phyloP scores from a whole-genome alignment of 2,797 vertebrate species.

The Centroberyx gerrardi region DNA sequence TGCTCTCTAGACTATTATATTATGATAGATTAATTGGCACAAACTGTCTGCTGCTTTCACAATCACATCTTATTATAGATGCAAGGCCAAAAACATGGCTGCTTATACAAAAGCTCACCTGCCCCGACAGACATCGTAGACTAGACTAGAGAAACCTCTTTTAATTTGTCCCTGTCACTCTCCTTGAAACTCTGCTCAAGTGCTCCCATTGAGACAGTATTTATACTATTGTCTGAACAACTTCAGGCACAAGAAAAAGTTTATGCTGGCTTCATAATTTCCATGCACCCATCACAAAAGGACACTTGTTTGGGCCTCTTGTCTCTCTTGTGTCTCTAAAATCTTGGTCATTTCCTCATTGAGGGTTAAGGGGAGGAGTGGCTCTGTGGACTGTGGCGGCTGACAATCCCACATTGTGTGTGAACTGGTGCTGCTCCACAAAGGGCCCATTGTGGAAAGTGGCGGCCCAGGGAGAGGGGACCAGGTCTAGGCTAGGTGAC shows the following conservation, averaged over 20 bases:
- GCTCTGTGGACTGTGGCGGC: conserved; percentile 71
- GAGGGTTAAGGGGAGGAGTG: conserved; percentile 75
- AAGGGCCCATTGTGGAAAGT: conserved; percentile 81
- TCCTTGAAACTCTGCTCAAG: conserved; percentile 41
- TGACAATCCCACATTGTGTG: conserved; percentile 81
- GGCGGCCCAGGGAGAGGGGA: conserved; percentile 72
- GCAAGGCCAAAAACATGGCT: conserved; percentile 1
- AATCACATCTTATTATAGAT: conserved; percentile 2
- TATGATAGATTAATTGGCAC: neutral
- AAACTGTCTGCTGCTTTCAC: conserved; percentile 13
- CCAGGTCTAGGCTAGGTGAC: conserved; percentile 76
- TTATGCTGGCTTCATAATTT: conserved; percentile 75
- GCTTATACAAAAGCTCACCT: conserved; percentile 15
- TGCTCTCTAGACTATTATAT: neutral
- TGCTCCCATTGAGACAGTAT: conserved; percentile 60
- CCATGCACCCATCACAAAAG: conserved; percentile 72
- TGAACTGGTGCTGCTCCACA: conserved; percentile 77
- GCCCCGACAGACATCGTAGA: conserved; percentile 22
- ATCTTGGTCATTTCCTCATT: conserved; percentile 71
- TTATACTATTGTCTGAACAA: conserved; percentile 62
- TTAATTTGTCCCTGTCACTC: conserved; percentile 50
- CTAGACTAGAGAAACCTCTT: conserved; percentile 36
- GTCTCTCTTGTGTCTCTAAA: conserved; percentile 53
- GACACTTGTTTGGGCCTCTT: conserved; percentile 73
- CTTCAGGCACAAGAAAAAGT: conserved; percentile 70